These are phyloP conservation scores for Porites rus DNA, from an alignment of 92 coral and sea anemone genomes.

Conservation along the genomic window DNA sequence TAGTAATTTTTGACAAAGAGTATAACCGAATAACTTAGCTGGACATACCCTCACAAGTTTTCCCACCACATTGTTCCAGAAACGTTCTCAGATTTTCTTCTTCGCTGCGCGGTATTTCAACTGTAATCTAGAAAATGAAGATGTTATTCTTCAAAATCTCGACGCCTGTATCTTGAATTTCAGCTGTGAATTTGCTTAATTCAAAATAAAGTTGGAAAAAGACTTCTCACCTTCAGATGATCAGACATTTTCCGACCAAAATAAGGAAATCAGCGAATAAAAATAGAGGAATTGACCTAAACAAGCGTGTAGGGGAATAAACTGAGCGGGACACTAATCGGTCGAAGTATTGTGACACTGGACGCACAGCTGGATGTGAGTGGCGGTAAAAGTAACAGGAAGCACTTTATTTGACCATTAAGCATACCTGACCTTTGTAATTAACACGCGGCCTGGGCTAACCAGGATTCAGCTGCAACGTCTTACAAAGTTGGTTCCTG, in stretches of 20 bases:
- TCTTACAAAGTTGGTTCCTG: too few species aligned
- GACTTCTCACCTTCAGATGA: constrained; percentile 14
- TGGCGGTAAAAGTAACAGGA: constrained; percentile 11
- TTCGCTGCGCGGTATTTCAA: constrained; percentile 17
- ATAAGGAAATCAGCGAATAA: constrained; percentile 10
- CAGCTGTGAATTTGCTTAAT: constrained; percentile 8
- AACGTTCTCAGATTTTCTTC: constrained; percentile 11
- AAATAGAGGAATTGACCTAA: constrained; percentile 8
- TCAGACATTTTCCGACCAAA: constrained; percentile 17
- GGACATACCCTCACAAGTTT: constrained; percentile 31
- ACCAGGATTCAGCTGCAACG: too few species aligned
- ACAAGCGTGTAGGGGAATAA: constrained; percentile 4
- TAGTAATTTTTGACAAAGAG: neutral
- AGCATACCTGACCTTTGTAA: neutral
- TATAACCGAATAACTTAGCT: constrained; percentile 9
- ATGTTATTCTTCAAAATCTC: constrained; percentile 14
- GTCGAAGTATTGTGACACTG: constrained; percentile 4
- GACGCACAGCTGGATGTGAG: constrained; percentile 4
- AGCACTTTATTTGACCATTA: neutral
- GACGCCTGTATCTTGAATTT: constrained; percentile 27
- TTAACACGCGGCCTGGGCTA: neutral
- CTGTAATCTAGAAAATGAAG: constrained; percentile 21
- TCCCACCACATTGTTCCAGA: constrained; percentile 3
- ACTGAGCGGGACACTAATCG: neutral
- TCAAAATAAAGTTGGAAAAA: constrained; percentile 7